These are phyloP conservation scores for Hanleya hanleyi DNA, from an alignment of 2,888 invertebrate species.

Conservation along the genomic window DNA sequence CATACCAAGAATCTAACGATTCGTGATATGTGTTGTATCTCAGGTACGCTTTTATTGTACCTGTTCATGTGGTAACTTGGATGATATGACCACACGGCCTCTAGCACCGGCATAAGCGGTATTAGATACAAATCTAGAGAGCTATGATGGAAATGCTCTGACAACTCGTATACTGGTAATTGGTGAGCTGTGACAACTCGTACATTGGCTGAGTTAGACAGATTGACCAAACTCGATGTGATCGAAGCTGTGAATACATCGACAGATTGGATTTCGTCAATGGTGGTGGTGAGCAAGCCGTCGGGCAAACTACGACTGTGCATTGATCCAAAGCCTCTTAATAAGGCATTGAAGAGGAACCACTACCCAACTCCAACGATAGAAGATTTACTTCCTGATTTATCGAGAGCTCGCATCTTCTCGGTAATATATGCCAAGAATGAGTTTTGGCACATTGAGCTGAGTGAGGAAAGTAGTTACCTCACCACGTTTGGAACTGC, in stretches of 20 bases:
- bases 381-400: constrained; percentile 19
- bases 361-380: constrained; percentile 23
- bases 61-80: too few relatives aligned
- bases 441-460: constrained; percentile 30
- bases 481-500: constrained; percentile 42
- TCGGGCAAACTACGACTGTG: constrained; percentile 27
- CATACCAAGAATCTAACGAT: too few relatives aligned
- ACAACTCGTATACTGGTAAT: too few relatives aligned
- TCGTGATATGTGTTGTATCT: too few relatives aligned
- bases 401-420: constrained; percentile 12
- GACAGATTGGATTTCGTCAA: constrained; percentile 36
- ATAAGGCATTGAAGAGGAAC: constrained; percentile 26
- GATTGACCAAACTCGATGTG: constrained; percentile 2
- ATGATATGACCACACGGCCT: too few relatives aligned
- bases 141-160: too few relatives aligned
- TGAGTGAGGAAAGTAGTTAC: constrained; percentile 26
- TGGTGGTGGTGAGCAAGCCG: constrained; percentile 28
- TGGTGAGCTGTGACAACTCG: too few relatives aligned
- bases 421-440: constrained; percentile 23
- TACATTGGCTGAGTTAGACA: not conserved
- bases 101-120: too few relatives aligned
- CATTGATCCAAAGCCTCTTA: constrained; percentile 36
- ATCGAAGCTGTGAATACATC: constrained; percentile 20
- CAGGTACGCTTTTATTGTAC: too few relatives aligned
- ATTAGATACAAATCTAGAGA: too few relatives aligned